These are phyloP conservation scores for Drusus annulatus DNA, from an alignment of 1,140 invertebrate species.

Conservation along the genomic window DNA sequence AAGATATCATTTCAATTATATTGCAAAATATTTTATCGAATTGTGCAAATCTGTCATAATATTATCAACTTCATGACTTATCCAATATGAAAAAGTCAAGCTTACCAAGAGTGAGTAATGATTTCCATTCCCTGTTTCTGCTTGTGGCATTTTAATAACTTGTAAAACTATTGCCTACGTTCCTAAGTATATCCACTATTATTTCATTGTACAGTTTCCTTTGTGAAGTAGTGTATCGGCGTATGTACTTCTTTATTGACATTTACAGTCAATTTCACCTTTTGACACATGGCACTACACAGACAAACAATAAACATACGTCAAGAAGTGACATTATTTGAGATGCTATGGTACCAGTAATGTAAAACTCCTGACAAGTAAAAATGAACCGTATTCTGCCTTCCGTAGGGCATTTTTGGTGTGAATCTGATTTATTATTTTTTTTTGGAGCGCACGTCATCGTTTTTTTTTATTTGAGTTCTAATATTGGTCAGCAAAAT, in stretches of 20 bases:
- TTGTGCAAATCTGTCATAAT: neutral
- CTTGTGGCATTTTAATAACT: slow-evolving; percentile 30
- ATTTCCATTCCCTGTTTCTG: slow-evolving; percentile 9
- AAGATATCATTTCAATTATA: neutral
- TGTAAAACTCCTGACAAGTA: too few species aligned
- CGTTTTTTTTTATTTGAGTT: too few species aligned
- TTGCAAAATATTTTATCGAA: neutral
- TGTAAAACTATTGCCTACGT: too few species aligned
- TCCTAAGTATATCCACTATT: neutral
- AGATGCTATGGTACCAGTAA: too few species aligned
- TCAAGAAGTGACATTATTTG: too few species aligned
- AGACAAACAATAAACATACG: too few species aligned
- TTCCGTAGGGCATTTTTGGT: too few species aligned
- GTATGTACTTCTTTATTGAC: neutral
- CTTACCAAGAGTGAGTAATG: slow-evolving; percentile 27
- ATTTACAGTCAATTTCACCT: neutral
- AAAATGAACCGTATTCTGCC: too few species aligned
- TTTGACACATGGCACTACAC: slow-evolving; percentile 10
- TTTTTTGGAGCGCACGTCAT: too few species aligned
- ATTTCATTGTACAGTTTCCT: neutral
- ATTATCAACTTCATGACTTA: neutral
- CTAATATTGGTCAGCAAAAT: too few species aligned
- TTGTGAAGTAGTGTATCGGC: neutral
- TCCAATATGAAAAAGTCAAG: neutral
- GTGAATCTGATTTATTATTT: too few species aligned